phyloP scores from a whole-genome alignment of 2,113 vertebrate species.

The Macrotis lagotis region DNA sequence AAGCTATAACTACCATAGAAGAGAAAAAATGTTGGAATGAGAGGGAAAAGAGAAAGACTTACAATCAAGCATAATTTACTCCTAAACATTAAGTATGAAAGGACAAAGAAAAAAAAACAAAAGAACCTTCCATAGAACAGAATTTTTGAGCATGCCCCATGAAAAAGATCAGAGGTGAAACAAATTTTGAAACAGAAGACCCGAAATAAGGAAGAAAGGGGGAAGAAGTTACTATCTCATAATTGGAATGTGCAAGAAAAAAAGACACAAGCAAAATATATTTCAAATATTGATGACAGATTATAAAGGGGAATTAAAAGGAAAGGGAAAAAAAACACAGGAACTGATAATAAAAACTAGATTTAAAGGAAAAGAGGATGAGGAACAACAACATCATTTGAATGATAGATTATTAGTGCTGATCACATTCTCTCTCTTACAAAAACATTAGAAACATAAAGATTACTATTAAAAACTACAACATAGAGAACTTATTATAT shows the following conservation, averaged over 20 bases:
- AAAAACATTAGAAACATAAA: not conserved
- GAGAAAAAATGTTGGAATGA: not conserved
- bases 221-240: not conserved
- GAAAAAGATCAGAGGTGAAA: not conserved
- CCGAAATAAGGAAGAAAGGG: not conserved
- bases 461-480: not conserved
- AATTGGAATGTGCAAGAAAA: not conserved
- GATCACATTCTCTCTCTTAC: not conserved
- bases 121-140: not conserved
- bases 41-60: not conserved
- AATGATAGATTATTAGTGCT: no score
- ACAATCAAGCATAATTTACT: not conserved
- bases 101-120: not conserved
- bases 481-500: not conserved
- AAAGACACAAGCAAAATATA: not conserved
- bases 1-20: not conserved
- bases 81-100: not conserved
- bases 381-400: not conserved
- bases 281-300: not conserved
- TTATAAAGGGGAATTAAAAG: not conserved
- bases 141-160: not conserved
- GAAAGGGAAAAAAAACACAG: not conserved
- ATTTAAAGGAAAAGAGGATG: not conserved
- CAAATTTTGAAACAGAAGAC: not conserved
- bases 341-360: not conserved